Evolutionary conservation across 1,140 invertebrate species (phyloP), one percentile per base, ranked within the genome.

Genomic region (Dolichoris vasculosae): DNA sequence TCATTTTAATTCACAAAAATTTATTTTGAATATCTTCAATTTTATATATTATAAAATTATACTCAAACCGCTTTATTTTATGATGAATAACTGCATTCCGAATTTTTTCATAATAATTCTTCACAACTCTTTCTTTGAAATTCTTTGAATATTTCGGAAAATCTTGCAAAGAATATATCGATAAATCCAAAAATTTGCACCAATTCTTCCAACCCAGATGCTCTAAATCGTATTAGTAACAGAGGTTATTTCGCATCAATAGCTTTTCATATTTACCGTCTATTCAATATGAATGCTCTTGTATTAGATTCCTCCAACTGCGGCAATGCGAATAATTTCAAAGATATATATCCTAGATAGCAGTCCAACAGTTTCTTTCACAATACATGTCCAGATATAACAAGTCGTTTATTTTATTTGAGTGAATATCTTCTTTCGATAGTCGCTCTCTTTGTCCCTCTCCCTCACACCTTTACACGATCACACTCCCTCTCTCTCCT

Each of bases 291-390:
- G 38, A 73, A 43, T 43, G 55, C 55, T 40, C 78, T 11, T 43
- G 78, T 23, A 38, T 80, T 46, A 71, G 15, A 48, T 82, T 82
- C n/a, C 63, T 46, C 30, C 2, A n/a, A 43, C 43, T 8, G n/a
- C 32, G 7, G 48, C 80, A 40, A 69, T 55, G 46, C 15, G 32
- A 51, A 32, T 23, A 69, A 82, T 73, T 82, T 73, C 46, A 73
- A 82, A 55, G 67, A 73, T 82, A 82, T 35, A 38, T 59, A 51
- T 35, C 67, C 32, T 30, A 40, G 79, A 73, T 73, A 73, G 43
- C 40, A 30, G 40, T n/a, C 32, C 20, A 13, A 26, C 43, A 51
- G 79, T 48, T 38, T 11, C 43, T 46, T 48, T 81, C 64, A 38
- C 17, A 67, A 81, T 81, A 8, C 20, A 67, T n/a, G 55, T 17